These are phyloP conservation scores for Enteromius radiatus DNA, from an alignment of 2,797 vertebrate species.

Conservation along the genomic window DNA sequence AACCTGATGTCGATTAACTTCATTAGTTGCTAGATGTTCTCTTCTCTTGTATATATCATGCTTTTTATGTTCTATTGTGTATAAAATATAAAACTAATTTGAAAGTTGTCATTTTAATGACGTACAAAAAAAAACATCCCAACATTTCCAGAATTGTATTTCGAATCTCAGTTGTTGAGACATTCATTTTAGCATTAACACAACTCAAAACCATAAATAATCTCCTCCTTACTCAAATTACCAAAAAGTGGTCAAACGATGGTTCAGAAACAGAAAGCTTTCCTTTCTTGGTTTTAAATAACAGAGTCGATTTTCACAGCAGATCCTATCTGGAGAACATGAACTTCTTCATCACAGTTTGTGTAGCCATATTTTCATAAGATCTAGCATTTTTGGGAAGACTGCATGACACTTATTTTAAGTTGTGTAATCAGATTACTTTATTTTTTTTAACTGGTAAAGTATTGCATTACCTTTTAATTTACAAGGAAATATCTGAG, in stretches of 20 bases:
- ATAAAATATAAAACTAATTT: no score
- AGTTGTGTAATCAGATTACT: not conserved
- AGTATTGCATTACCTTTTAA: not conserved
- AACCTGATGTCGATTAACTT: no score
- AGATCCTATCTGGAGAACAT: not conserved
- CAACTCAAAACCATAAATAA: not conserved
- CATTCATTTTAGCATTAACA: not conserved
- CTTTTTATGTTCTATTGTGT: no score
- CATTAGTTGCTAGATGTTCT: no score
- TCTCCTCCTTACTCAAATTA: not conserved
- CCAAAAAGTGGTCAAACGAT: not conserved
- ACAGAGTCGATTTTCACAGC: no score
- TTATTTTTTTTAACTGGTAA: not conserved
- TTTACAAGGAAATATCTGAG: not conserved
- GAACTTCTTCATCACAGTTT: not conserved
- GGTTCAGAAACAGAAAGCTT: not conserved
- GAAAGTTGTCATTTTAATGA: no score
- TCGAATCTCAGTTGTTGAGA: not conserved
- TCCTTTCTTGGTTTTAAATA: not conserved
- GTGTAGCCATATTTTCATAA: not conserved
- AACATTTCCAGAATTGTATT: no score
- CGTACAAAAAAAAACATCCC: no score
- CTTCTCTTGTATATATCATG: no score
- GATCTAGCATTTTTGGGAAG: not conserved
- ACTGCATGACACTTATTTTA: not conserved